Evolutionary conservation across 2,888 invertebrate genomes (phyloP), one percentile per base, ranked within the genome.

Genomic region (Scaptomyza flava): DNA sequence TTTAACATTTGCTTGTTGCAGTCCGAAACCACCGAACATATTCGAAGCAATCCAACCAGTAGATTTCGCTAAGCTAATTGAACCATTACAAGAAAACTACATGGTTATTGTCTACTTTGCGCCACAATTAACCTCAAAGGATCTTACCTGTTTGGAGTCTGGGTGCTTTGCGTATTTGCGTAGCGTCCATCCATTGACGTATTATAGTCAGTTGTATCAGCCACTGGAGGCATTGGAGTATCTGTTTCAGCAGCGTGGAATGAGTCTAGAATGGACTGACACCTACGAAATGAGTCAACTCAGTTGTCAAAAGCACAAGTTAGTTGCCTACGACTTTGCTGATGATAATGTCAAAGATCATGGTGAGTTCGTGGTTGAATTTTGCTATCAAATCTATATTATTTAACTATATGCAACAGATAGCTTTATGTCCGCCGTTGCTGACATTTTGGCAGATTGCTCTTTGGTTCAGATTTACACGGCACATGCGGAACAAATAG

Each of bases 401-500:
- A 8, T 23, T 23, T 23, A 23, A 23, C 2, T 7, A 8, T 12
- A 1, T 42, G 12, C 17, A 46, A 27, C 9, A 46, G 82, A 82
- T 17, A 9, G 30, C 0, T 59, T 88, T 11, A 82, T 82, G 42
- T 33, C n/a, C 0, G 27, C 23, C 0, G 42, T 77, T 0, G 34
- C 63, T 0, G n/a, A 7, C 1, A 48, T 52, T 14, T 52, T 87
- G 3, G 5, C 1, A 1, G 7, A 17, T 23, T 82, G 82, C 12
- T 42, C 60, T 0, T 33, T 80, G 2, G 17, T 87, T 0, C 86
- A 86, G 9, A 12, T 80, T 3, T 82, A 82, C 9, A 86, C 86
- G 2, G 86, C 62, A 0, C 62, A 68, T 8, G n/a, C n/a, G 4
- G 81, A 85, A 50, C 41, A 53, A 12, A 1, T 6, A 0, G 6